Evolutionary conservation across 2,888 invertebrate genomes (phyloP), one percentile per base, ranked within the genome.

Genomic region (Trissolcus brochymenae): DNA sequence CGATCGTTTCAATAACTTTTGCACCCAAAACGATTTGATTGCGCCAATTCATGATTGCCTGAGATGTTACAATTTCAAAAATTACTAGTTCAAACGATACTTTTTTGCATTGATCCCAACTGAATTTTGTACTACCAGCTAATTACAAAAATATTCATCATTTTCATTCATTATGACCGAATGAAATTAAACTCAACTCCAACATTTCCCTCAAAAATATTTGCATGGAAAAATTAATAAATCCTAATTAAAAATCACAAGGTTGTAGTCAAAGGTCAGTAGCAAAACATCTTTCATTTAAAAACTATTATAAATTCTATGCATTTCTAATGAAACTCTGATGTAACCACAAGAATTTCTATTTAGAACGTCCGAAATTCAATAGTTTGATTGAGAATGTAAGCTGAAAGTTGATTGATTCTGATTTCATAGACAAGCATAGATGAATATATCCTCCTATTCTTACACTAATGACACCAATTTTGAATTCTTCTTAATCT

Each of bases 371-470:
- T 49, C 60, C 61, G 46, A 76, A 66, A 76, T 70, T 65, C 76
- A 66, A 61, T 76, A 70, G 76, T 70, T 76, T 70, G 70, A 70
- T 76, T 70, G 70, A 56, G 76, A 70, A 70, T 70, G 60, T 76
- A 61, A 59, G 68, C 19, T 70, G 75, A 75, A 67, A 68, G 75
- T 70, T 60, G 51, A 70, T 55, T 70, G 70, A 75, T 70, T 68
- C 60, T 41, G 65, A 60, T 60, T 55, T n/a, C 25, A 21, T 7
- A 29, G 43, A 11, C 35, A 62, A 53, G 43, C 55, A 55, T 17
- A 29, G 29, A 43, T n/a, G n/a, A 35, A 35, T 40, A 54, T 57
- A 11, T 46, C 46, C 46, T 16, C n/a, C 25, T 25, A 6, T 46
- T n/a, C 6, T 11, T 16, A 0, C 4, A 46, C 46, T 16, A 16